Evolutionary conservation across 2,888 invertebrate genomes (phyloP).

Genomic region (Eudemis profundana): DNA sequence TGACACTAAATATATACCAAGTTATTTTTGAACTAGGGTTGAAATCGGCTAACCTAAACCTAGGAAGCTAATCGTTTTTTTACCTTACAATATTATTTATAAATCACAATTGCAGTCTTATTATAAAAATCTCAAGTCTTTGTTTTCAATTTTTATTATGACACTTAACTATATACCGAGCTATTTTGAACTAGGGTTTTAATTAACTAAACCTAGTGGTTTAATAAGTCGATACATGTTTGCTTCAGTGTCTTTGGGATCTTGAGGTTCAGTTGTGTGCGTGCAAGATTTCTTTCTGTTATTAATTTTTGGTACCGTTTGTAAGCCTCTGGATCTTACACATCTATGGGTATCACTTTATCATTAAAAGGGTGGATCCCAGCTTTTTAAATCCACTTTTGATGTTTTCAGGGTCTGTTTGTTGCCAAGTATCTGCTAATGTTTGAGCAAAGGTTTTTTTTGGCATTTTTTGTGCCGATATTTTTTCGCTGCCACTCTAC

Average conservation of each 20-base stretch:
- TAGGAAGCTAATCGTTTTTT: too few species aligned
- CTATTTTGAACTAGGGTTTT: too few species aligned
- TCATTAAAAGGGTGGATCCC: conserved; percentile 2
- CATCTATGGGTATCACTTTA: conserved; percentile 29
- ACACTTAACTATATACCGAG: too few species aligned
- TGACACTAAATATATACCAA: too few species aligned
- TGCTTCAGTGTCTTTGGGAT: conserved; percentile 13
- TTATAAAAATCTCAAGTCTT: too few species aligned
- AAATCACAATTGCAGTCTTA: not conserved
- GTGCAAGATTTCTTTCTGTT: conserved; percentile 2
- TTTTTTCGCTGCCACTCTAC: conserved; percentile 11
- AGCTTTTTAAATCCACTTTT: conserved; percentile 18
- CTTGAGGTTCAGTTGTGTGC: not conserved
- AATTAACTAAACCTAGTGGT: too few species aligned
- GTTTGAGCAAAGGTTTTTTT: not conserved
- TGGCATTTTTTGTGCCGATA: conserved; percentile 2
- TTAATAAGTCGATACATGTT: conserved; percentile 11
- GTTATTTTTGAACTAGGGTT: too few species aligned
- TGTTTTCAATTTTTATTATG: too few species aligned
- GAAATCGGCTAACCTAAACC: too few species aligned
- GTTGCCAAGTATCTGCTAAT: conserved; percentile 9
- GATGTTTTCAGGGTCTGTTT: not conserved
- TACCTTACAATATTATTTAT: not conserved
- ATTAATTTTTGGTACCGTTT: conserved; percentile 17
- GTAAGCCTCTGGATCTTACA: conserved; percentile 42